Evolutionary conservation across 2,888 invertebrate species (phyloP), one percentile per base, ranked within the genome.

Genomic region (Phlogophora meticulosa): DNA sequence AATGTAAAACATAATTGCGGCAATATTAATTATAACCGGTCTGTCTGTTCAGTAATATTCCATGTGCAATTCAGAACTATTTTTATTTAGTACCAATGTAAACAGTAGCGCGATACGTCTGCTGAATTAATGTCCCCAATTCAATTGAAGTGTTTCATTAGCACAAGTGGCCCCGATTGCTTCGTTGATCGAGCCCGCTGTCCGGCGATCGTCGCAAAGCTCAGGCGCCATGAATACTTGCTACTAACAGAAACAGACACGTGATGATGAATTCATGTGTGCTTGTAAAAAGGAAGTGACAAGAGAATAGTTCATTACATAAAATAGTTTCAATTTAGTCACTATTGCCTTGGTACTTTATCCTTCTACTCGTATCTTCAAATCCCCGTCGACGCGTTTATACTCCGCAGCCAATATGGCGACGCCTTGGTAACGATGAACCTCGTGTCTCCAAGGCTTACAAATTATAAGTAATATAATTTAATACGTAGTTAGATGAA

Each of bases 71-170:
- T 49, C 69, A 77, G 59, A 70, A 78, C 76, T 80, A 84, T 84
- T 87, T 86, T 85, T 86, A 87, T 87, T 81, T 85, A 78, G 81
- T 87, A 83, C 79, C 85, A 90, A 87, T 91, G 89, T 92, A 92
- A 92, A 93, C 90, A 93, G 85, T 82, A 81, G 85, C 84, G 84
- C 90, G 87, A 90, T 90, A 90, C 88, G 84, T 82, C 85, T 77
- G 90, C 90, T 92, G 92, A 94, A 94, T 94, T 92, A 94, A 93
- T 93, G 95, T 93, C 92, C 94, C 94, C 94, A 95, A 95, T 95
- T 93, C 95, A 95, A 94, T 95, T 94, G 93, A 93, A 94, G 91
- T 93, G 94, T 94, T 95, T 95, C 93, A 95, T 95, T 95, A 95
- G 94, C 91, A 92, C 95, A 95, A 95, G 95, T 95, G 95, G 95